Evolutionary conservation across 2,113 vertebrate species (phyloP), one percentile per base, ranked within the genome.

Genomic region (Ibidorhyncha struthersii): DNA sequence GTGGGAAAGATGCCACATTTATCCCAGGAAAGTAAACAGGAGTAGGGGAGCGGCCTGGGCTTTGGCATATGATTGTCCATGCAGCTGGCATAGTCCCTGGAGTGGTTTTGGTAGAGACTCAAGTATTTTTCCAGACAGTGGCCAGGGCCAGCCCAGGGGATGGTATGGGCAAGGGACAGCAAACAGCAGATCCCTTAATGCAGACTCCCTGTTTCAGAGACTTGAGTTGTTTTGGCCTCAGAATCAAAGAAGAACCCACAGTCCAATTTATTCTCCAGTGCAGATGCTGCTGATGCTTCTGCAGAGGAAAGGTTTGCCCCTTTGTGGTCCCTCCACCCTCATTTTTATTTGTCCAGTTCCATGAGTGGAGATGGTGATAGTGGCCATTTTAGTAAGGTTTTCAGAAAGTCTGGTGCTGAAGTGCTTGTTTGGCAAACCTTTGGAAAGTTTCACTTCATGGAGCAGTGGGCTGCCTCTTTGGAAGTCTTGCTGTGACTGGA

Each of bases 251-350:
- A 73, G 40, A 73, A 17, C 22, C 4, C 30, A 49, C 0, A 2
- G 4, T 3, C 14, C 32, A 45, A 6, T 71, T 89, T 55, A 40
- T 91, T 93, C 43, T 41, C 26, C 52, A 71, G 26, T 34, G 22
- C 26, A 67, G 41, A 52, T 41, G 25, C 22, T 90, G 52, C 41
- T 47, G 52, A 27, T 55, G 52, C 10, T 59, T 76, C 61, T 91
- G 59, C n/a, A 76, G 65, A 79, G 22, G 56, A 93, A 74, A 82
- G 0, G 2, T 38, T 81, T 3, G 4, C 56, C 76, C 14, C 26
- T 74, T 38, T 40, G 49, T 49, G 11, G 10, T 81, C 10, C 19
- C 12, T 2, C 4, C 8, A 9, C 5, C 3, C 4, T 29, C 0
- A 0, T 43, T 88, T 67, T 87, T 43, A 27, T 26, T 13, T 61